Evolutionary conservation across 2,113 vertebrate species (phyloP).

Genomic region (Odocoileus hemionus): DNA sequence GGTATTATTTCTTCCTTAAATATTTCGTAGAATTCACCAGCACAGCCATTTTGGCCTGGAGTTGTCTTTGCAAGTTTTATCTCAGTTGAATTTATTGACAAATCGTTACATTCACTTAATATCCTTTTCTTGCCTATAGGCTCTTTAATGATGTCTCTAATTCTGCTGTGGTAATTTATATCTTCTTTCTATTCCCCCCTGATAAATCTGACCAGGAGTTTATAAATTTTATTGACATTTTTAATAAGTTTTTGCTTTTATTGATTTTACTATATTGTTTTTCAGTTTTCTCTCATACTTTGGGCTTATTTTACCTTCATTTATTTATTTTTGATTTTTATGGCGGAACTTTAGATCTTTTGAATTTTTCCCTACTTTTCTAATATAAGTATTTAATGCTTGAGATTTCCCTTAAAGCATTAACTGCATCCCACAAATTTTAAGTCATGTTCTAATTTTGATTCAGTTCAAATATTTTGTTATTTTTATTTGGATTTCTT

Average conservation of each 20-base stretch:
- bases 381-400: not conserved
- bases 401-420: not conserved
- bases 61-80: not conserved
- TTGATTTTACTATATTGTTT: not conserved
- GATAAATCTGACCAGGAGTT: not conserved
- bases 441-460: not conserved
- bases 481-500: not conserved
- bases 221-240: not conserved
- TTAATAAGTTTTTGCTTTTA: not conserved
- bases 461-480: not conserved
- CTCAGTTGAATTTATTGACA: not conserved
- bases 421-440: not conserved
- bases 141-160: not conserved
- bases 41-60: not conserved
- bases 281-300: not conserved
- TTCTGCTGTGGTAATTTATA: not conserved
- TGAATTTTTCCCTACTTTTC: not conserved
- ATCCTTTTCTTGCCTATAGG: not conserved
- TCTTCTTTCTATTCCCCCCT: not conserved
- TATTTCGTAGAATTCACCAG: not conserved
- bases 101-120: not conserved
- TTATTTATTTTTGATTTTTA: not conserved
- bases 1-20: not conserved
- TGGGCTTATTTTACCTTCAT: not conserved
- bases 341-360: not conserved